Evolutionary conservation across 2,797 vertebrate species (phyloP), one percentile per base, ranked within the genome.

Genomic region (Cirrhinus molitorella): DNA sequence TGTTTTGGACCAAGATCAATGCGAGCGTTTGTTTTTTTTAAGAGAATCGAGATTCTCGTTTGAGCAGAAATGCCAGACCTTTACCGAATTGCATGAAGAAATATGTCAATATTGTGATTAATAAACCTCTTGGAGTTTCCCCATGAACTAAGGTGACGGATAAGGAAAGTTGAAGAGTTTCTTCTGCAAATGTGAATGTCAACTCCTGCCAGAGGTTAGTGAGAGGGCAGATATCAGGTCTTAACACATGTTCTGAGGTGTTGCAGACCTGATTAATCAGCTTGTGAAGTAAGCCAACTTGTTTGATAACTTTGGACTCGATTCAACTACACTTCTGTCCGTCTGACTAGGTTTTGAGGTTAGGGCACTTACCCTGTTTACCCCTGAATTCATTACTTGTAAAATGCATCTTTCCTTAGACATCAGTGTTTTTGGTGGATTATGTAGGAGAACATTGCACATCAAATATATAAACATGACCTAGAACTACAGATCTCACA

Each of bases 91-190:
- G 90, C 85, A 88, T 87, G 76, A 65, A 80, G 79, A 85, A 81
- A 90, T 86, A 88, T 90, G 83, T 87, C 88, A 90, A 37, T 88
- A 87, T 91, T 92, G 79, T 89, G 78, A 88, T 88, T 83, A 83
- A 89, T 86, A 89, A 89, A 89, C 84, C 87, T 82, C 87, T 40
- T 51, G 7, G 75, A 68, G 84, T 86, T 84, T 90, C 6, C 76
- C 49, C 17, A 86, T 80, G 61, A 83, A 80, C 80, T 40, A 37
- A 63, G 81, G 19, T 37, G 10, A 87, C 74, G 73, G 17, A 89
- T 88, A 80, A 89, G 89, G 14, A 91, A 83, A 89, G 85, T 51
- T 85, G 0, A 21, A 45, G 17, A 82, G 89, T 81, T 87, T 83
- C 37, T 67, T 55, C 73, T 72, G 40, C 65, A 61, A 81, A 59